Conservation (phyloP, 2,888 invertebrate genomes). For the Drosophila subquinaria region DNA sequence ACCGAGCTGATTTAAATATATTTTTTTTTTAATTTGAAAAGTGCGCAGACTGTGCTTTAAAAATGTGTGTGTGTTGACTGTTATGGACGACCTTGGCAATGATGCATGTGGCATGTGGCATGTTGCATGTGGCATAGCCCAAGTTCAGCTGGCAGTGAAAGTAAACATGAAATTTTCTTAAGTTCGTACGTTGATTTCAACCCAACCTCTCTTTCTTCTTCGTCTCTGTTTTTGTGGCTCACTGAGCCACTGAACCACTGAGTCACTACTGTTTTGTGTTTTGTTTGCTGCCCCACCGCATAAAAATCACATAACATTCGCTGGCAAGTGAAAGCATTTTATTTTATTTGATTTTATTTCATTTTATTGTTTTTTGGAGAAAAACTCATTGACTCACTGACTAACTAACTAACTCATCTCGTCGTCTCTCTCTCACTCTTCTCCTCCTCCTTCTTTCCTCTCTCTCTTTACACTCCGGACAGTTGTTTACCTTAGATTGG, state of each 20-base stretch:
- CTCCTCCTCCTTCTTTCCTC: background rate
- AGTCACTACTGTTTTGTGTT: constrained; percentile 29
- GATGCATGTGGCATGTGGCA: constrained; percentile 32
- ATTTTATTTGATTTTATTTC: constrained; percentile 12
- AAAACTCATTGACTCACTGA: constrained; percentile 44
- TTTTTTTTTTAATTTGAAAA: background rate
- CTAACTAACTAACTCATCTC: constrained; percentile 16
- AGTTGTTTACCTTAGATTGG: constrained; percentile 67
- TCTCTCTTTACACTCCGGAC: constrained; percentile 32
- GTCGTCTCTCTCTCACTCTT: background rate
- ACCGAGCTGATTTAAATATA: background rate
- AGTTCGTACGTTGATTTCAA: constrained; percentile 16
- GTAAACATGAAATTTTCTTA: constrained; percentile 79
- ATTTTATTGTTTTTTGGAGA: constrained; percentile 36
- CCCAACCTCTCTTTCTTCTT: constrained; percentile 6
- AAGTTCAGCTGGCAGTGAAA: constrained; percentile 67
- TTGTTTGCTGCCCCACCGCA: constrained; percentile 20
- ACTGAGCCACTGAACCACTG: constrained; percentile 56
- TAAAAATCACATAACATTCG: constrained; percentile 67
- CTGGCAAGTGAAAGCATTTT: constrained; percentile 76
- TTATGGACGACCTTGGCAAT: background rate
- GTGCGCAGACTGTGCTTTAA: background rate
- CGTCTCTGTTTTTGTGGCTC: background rate
- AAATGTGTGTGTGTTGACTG: background rate
- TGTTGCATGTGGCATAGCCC: constrained; percentile 30